A percentile compares a stretch with the other conserved stretches of the same genome.
These are phyloP conservation scores for Reinhardtius hippoglossoides DNA, from an alignment of 2,113 vertebrate species.

Conservation along the genomic window DNA sequence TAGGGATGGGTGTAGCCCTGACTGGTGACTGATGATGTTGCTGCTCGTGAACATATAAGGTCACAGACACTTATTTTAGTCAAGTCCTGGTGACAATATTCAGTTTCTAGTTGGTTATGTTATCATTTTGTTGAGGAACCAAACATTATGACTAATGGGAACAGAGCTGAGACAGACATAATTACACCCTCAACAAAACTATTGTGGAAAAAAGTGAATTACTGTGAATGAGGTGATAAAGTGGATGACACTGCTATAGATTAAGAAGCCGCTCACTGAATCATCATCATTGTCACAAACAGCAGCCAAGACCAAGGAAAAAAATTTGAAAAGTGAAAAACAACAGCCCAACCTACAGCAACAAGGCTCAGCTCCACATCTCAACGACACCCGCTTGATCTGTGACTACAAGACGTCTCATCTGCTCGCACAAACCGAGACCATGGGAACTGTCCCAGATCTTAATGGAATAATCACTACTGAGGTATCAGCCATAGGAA, in stretches of 20 bases:
- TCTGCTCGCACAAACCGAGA: constrained; percentile 36
- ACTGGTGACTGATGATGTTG: constrained; percentile 4
- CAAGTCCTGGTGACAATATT: not conserved
- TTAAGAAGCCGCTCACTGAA: not conserved
- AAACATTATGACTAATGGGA: not conserved
- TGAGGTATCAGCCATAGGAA: constrained; percentile 58
- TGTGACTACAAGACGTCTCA: constrained; percentile 55
- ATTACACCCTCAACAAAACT: constrained; percentile 8
- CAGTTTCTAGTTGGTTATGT: not conserved
- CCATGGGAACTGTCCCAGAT: constrained; percentile 59
- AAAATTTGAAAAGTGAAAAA: constrained; percentile 3
- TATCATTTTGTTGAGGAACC: constrained; percentile 4
- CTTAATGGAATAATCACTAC: constrained; percentile 70
- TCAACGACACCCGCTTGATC: constrained; percentile 30
- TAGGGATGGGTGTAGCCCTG: constrained; percentile 7
- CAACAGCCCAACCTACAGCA: constrained; percentile 6
- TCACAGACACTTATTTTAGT: not conserved
- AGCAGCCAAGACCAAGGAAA: not conserved
- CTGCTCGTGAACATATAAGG: constrained; percentile 22
- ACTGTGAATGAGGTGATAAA: constrained; percentile 4
- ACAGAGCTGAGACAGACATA: not conserved
- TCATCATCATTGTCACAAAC: constrained; percentile 26
- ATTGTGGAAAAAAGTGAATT: not conserved
- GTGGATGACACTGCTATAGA: not conserved
- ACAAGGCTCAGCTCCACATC: constrained; percentile 28